Percentiles rank a stretch among this genome's conserved stretches.
phyloP scores from a whole-genome alignment of 2,888 invertebrate species.

The Mactromeris polynyma region DNA sequence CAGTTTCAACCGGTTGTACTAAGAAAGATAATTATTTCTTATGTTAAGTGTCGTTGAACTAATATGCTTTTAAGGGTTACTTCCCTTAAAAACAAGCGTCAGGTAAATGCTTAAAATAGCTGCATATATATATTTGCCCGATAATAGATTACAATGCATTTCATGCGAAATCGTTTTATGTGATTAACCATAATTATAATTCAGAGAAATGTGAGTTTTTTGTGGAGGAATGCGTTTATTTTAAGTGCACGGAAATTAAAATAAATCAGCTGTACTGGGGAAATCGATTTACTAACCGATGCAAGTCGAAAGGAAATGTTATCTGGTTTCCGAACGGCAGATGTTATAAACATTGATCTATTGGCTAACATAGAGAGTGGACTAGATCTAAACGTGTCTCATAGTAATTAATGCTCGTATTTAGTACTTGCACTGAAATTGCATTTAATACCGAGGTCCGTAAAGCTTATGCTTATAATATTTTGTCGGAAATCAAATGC shows the following conservation, averaged over 20 bases:
- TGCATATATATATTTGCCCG: too few relatives aligned
- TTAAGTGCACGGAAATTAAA: neutral
- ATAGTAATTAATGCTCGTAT: neutral
- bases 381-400: neutral
- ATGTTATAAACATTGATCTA: neutral
- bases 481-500: neutral
- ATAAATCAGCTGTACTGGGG: conserved; percentile 6
- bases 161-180: too few relatives aligned
- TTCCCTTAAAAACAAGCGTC: neutral
- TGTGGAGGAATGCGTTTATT: neutral
- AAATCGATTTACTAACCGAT: neutral
- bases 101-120: neutral
- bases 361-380: neutral
- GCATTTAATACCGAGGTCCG: neutral
- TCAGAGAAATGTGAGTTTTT: too few relatives aligned
- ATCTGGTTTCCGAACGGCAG: neutral
- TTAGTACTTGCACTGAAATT: neutral
- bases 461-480: neutral
- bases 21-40: neutral
- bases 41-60: neutral
- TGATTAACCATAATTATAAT: too few relatives aligned
- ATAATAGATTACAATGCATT: too few relatives aligned
- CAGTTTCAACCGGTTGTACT: neutral
- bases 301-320: conserved; percentile 13
- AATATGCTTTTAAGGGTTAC: neutral